These are phyloP conservation scores for Eptesicus fuscus DNA, from an alignment of 2,113 vertebrate species.

Conservation along the genomic window DNA sequence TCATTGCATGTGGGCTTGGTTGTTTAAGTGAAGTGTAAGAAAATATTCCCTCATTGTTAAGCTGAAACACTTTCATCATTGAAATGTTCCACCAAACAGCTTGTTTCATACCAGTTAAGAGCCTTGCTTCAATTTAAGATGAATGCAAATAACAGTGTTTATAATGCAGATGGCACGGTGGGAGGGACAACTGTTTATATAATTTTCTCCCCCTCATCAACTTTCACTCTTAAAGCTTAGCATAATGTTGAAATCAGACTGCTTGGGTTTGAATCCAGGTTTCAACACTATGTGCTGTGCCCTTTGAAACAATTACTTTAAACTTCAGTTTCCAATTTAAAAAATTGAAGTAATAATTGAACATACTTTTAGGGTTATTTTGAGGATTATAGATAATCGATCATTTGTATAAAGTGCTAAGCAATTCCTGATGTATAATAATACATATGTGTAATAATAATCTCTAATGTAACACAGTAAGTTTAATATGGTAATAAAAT, in stretches of 20 bases:
- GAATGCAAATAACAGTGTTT: slow-evolving; percentile 20
- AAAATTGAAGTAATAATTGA: not conserved
- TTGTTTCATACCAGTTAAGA: not conserved
- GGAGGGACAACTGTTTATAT: not conserved
- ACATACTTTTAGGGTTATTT: not conserved
- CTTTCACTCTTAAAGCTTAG: not conserved
- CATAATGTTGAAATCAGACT: not conserved
- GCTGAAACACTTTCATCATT: not conserved
- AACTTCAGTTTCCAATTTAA: not conserved
- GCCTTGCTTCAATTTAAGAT: slow-evolving; percentile 4
- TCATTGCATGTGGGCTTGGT: not conserved
- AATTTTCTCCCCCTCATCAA: not conserved
- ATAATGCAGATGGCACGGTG: not conserved
- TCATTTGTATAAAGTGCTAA: not conserved
- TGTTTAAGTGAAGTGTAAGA: not conserved
- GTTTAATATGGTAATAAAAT: not conserved
- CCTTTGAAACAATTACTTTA: not conserved
- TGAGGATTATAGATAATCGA: not conserved
- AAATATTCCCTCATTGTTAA: slow-evolving; percentile 1
- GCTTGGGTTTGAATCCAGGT: not conserved
- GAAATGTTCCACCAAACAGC: not conserved
- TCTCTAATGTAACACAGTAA: not conserved
- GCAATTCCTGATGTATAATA: not conserved
- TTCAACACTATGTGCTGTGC: not conserved
- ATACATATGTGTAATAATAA: not conserved